A percentile compares a stretch with the other conserved stretches of the same genome.
Evolutionary conservation across 2,797 vertebrate species (phyloP).

Genomic region (Pseudochirops cupreus): DNA sequence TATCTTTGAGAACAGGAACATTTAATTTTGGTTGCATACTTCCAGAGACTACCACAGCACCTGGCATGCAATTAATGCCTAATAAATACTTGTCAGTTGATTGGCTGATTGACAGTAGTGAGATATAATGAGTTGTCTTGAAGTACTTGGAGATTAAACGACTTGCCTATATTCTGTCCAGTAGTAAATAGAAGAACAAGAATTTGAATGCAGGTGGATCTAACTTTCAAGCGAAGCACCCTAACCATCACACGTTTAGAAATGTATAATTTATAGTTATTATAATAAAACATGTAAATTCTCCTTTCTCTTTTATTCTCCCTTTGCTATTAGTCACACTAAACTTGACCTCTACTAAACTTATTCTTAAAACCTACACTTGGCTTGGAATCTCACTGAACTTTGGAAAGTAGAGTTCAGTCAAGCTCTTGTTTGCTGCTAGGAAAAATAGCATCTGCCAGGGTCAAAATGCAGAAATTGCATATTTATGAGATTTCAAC

Average conservation of each 20-base stretch:
- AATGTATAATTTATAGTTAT: neutral
- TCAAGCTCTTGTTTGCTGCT: slow-evolving; percentile 4
- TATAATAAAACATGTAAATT: neutral
- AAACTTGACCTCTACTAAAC: slow-evolving; percentile 24
- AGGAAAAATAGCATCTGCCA: slow-evolving; percentile 63
- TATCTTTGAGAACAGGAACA: neutral
- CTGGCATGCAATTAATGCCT: neutral
- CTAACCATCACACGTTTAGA: neutral
- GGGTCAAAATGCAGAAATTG: slow-evolving; percentile 60
- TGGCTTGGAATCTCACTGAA: slow-evolving; percentile 25
- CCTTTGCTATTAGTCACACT: neutral
- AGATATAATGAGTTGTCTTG: neutral
- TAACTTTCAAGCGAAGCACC: neutral
- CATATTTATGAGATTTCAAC: slow-evolving; percentile 36
- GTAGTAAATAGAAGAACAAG: neutral
- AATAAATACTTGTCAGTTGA: neutral
- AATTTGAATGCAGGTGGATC: neutral
- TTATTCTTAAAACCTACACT: slow-evolving; percentile 14
- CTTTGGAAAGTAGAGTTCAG: slow-evolving; percentile 52
- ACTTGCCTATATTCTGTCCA: neutral
- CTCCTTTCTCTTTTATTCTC: neutral
- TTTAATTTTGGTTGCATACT: neutral
- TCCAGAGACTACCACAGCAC: neutral
- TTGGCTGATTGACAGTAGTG: neutral
- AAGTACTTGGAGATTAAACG: neutral